A percentile compares a stretch with the other conserved stretches of the same genome.
Evolutionary conservation across 2,797 vertebrate species (phyloP).

Genomic region (Acipenser ruthenus): DNA sequence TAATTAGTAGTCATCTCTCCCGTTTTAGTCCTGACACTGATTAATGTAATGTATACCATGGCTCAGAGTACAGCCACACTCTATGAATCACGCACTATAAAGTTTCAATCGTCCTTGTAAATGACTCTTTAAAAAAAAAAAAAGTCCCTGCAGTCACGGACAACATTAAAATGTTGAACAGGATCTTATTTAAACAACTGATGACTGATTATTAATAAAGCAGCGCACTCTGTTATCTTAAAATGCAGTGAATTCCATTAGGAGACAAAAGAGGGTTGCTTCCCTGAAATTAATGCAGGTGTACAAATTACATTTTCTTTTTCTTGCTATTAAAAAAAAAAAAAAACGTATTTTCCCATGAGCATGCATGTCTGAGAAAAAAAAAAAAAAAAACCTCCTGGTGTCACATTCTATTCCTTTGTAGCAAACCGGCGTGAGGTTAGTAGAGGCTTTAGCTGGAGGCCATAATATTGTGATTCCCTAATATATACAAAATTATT

Average conservation of each 20-base stretch:
- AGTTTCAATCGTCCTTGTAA: slow-evolving; percentile 56
- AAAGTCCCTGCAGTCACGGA: slow-evolving; percentile 19
- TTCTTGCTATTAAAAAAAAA: slow-evolving; percentile 33
- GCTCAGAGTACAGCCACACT: slow-evolving; percentile 39
- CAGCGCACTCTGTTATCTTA: slow-evolving; percentile 23
- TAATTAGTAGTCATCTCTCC: slow-evolving; percentile 57
- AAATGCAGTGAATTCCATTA: slow-evolving; percentile 20
- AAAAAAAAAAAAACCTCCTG: slow-evolving; percentile 2
- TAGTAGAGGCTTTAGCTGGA: slow-evolving; percentile 50
- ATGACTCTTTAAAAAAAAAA: slow-evolving; percentile 32
- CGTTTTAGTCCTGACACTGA: slow-evolving; percentile 61
- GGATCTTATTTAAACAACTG: slow-evolving; percentile 33
- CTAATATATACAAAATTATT: slow-evolving; percentile 78
- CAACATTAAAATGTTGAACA: slow-evolving; percentile 32
- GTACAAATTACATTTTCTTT: slow-evolving; percentile 42
- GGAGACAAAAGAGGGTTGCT: slow-evolving; percentile 18
- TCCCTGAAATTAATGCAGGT: slow-evolving; percentile 31
- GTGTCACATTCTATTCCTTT: slow-evolving; percentile 8
- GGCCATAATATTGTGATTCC: slow-evolving; percentile 67
- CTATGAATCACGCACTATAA: slow-evolving; percentile 58
- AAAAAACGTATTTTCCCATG: slow-evolving; percentile 46
- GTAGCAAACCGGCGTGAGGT: slow-evolving; percentile 7
- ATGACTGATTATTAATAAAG: slow-evolving; percentile 28
- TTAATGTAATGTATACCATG: slow-evolving; percentile 48
- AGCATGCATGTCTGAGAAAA: slow-evolving; percentile 53